These are phyloP conservation scores for Gymnogyps californianus DNA, from an alignment of 2,113 vertebrate genomes.

Conservation along the genomic window DNA sequence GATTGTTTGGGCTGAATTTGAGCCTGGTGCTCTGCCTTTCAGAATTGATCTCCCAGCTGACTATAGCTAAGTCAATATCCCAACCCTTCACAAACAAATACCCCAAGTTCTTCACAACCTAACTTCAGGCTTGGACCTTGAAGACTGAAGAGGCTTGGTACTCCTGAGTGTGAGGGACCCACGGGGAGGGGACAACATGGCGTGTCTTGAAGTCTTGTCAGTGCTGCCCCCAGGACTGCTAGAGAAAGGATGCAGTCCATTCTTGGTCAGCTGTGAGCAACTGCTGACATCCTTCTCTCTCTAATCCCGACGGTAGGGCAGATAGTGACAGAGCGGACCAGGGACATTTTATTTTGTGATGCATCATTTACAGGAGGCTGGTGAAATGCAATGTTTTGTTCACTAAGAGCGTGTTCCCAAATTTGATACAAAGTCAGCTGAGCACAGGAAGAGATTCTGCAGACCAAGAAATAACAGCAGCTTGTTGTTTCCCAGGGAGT, in stretches of 20 bases:
- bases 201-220: background rate
- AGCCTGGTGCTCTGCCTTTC: background rate
- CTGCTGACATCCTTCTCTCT: background rate
- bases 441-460: background rate
- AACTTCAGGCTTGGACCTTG: background rate
- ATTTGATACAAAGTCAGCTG: background rate
- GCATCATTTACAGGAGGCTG: background rate
- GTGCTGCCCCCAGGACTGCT: background rate
- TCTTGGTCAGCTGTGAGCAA: background rate
- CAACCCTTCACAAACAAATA: background rate
- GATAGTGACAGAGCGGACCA: background rate
- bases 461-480: background rate
- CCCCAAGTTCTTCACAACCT: background rate
- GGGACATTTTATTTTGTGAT: background rate
- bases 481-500: background rate
- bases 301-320: background rate
- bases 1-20: background rate
- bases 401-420: background rate
- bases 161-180: background rate
- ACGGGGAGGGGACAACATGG: fast-evolving
- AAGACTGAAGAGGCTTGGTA: background rate
- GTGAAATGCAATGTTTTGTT: background rate
- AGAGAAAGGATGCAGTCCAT: background rate
- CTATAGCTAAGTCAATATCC: background rate
- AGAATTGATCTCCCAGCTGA: background rate